phyloP scores from a whole-genome alignment of 2,797 vertebrate genomes.

The Mallotus villosus region DNA sequence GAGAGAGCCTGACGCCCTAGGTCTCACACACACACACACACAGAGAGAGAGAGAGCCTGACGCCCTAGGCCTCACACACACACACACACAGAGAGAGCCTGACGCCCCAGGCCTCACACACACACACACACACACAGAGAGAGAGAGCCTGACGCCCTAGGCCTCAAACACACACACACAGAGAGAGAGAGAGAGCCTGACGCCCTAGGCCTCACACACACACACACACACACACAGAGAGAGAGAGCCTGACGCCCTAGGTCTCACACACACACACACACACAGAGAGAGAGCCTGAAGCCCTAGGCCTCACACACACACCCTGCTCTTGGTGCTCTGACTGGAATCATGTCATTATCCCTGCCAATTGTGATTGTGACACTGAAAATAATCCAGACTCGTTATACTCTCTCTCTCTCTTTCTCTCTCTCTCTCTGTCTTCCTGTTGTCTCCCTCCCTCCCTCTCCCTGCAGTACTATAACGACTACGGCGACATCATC shows the following conservation, averaged over 20 bases:
- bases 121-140: constrained; percentile 7
- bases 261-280: not conserved
- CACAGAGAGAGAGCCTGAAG: constrained; percentile 26
- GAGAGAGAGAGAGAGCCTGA: constrained; percentile 35
- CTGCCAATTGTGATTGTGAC: too few relatives aligned
- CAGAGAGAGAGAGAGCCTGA: too few relatives aligned
- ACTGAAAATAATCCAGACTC: not conserved
- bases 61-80: too few relatives aligned
- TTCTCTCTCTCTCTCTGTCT: not conserved
- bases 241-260: constrained; percentile 20
- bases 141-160: constrained; percentile 20
- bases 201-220: not conserved
- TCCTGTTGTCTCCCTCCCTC: not conserved
- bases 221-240: constrained; percentile 7
- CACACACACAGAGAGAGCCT: too few relatives aligned
- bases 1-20: constrained; percentile 20
- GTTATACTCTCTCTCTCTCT: not conserved
- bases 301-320: not conserved
- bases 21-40: not conserved
- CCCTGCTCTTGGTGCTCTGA: too few relatives aligned
- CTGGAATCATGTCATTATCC: too few relatives aligned
- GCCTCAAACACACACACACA: not conserved
- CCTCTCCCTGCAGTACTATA: constrained; percentile 87
- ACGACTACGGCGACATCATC: constrained; percentile 98
- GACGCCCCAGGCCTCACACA: not conserved